Evolutionary conservation across 2,113 vertebrate genomes (phyloP).

Genomic region (Aramus guarauna): DNA sequence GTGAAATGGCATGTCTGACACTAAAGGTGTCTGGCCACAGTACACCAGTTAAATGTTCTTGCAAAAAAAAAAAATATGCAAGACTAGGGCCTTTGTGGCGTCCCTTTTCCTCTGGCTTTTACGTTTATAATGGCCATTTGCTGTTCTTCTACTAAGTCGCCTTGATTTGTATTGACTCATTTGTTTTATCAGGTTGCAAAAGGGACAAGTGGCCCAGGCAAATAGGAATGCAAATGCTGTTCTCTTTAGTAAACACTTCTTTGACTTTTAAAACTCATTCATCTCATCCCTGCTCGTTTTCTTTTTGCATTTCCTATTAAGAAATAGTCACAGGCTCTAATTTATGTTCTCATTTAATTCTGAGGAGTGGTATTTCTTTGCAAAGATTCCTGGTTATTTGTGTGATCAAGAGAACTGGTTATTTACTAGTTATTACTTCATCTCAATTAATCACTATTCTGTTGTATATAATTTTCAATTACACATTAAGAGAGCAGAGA

Average conservation of each 20-base stretch:
- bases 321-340: neutral
- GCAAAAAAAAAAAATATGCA: neutral
- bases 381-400: neutral
- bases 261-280: neutral
- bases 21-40: neutral
- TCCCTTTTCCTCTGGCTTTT: conserved; percentile 21
- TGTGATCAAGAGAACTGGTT: neutral
- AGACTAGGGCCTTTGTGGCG: neutral
- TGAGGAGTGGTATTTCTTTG: neutral
- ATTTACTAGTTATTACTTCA: neutral
- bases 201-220: neutral
- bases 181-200: conserved; percentile 34
- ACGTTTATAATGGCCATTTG: conserved; percentile 55
- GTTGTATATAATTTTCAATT: neutral
- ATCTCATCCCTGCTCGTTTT: neutral
- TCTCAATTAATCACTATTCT: neutral
- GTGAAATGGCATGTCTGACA: neutral
- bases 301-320: neutral
- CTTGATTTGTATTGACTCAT: conserved; percentile 24
- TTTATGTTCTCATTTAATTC: neutral
- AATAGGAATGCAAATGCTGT: neutral
- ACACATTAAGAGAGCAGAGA: neutral
- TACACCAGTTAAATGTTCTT: neutral
- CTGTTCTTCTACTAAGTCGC: neutral
- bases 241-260: neutral